These are phyloP conservation scores for Caenorhabditis angaria DNA, from an alignment of 2,888 invertebrate species.

Conservation along the genomic window DNA sequence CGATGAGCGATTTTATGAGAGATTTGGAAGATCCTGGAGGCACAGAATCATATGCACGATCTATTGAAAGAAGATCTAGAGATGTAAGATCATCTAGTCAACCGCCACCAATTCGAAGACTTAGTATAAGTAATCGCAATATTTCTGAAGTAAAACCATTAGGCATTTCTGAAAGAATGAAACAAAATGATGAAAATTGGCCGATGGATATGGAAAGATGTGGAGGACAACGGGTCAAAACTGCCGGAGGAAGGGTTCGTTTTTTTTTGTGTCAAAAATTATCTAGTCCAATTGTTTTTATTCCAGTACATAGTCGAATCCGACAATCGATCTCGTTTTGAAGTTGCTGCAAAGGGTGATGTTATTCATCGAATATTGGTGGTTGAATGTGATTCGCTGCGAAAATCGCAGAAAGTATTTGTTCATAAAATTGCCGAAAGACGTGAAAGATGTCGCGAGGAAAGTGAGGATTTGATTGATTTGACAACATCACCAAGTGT, in stretches of 20 bases:
- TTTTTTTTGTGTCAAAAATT: background rate
- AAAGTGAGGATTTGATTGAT: constrained; percentile 21
- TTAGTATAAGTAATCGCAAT: background rate
- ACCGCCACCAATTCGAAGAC: background rate
- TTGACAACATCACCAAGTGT: constrained; percentile 13
- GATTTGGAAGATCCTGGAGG: constrained; percentile 4
- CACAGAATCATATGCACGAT: no score
- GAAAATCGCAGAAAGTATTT: constrained; percentile 23
- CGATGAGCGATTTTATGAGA: constrained; percentile 10
- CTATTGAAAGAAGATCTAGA: background rate
- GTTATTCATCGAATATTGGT: constrained; percentile 22
- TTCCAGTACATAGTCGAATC: constrained; percentile 32
- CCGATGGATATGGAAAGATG: constrained; percentile 17
- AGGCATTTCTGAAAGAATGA: no score
- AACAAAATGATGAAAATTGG: background rate
- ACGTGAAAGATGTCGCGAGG: constrained; percentile 15
- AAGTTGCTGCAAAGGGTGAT: constrained; percentile 21
- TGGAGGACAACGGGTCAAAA: constrained; percentile 24
- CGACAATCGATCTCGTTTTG: constrained; percentile 30
- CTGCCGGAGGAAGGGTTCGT: constrained; percentile 25
- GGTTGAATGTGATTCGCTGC: constrained; percentile 15
- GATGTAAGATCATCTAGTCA: constrained; percentile 13
- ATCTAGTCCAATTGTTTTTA: no score
- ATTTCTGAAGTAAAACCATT: background rate
- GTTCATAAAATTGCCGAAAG: constrained; percentile 26